Percentiles rank a stretch among this genome's conserved stretches.
Evolutionary conservation across 2,797 vertebrate genomes (phyloP).

Genomic region (Huso huso): DNA sequence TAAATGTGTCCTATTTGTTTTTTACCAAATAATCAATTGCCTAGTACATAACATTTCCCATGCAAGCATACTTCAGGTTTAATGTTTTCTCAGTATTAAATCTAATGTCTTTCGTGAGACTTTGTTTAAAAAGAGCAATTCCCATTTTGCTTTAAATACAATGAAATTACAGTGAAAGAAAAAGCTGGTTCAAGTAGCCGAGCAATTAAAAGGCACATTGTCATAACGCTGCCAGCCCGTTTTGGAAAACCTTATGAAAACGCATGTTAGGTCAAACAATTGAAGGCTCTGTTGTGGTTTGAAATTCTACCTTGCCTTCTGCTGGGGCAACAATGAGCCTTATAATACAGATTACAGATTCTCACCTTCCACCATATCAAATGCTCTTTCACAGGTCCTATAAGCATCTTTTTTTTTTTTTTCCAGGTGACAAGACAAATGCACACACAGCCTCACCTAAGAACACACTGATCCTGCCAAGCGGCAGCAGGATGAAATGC

Average conservation of each 20-base stretch:
- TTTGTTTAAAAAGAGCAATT: no score
- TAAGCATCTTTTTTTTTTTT: conserved; percentile 36
- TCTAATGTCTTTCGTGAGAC: no score
- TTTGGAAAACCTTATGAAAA: conserved; percentile 21
- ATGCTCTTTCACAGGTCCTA: conserved; percentile 51
- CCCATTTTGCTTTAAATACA: no score
- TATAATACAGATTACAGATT: conserved; percentile 37
- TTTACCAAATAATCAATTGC: no score
- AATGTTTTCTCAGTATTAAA: no score
- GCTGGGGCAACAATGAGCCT: conserved; percentile 27
- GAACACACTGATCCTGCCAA: conserved; percentile 56
- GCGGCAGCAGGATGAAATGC: conserved; percentile 60
- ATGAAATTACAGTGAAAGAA: no score
- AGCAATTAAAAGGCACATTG: no score
- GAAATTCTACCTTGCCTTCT: conserved; percentile 32
- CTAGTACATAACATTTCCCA: no score
- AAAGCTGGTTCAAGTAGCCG: no score
- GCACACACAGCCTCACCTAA: conserved; percentile 48
- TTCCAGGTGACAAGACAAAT: conserved; percentile 58
- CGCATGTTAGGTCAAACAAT: conserved; percentile 32
- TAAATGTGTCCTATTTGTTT: no score
- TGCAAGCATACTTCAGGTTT: no score
- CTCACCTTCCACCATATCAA: conserved; percentile 35
- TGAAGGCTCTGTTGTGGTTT: conserved; percentile 27
- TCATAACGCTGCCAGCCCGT: conserved; percentile 4